These are phyloP conservation scores for Micrastur ruficollis DNA, from an alignment of 2,797 vertebrate species.

Conservation along the genomic window DNA sequence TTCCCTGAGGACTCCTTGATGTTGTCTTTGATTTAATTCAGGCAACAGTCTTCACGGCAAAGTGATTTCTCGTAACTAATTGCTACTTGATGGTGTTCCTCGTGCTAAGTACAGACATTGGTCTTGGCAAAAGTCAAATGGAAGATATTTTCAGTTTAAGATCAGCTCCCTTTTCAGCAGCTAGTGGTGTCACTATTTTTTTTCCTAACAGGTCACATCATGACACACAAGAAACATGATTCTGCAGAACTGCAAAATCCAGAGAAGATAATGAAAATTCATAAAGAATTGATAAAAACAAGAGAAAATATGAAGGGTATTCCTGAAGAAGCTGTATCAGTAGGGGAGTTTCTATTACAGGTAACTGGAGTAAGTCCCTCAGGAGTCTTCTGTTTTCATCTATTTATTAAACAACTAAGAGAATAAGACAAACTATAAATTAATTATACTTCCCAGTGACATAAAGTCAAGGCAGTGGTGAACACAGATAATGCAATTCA, in stretches of 20 bases:
- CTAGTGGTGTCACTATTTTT: background rate
- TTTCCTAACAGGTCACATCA: background rate
- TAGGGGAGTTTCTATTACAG: conserved; percentile 63
- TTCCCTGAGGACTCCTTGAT: background rate
- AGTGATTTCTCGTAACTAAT: background rate
- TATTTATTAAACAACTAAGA: conserved; percentile 70
- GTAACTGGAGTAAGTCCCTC: conserved; percentile 52
- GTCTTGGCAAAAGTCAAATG: background rate
- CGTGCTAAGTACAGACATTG: background rate
- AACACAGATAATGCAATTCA: conserved; percentile 48
- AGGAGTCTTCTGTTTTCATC: conserved; percentile 66
- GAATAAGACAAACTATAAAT: conserved; percentile 67
- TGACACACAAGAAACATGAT: background rate
- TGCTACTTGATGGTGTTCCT: background rate
- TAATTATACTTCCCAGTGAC: conserved; percentile 57
- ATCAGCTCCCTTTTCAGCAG: background rate
- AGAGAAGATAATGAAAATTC: conserved; percentile 45
- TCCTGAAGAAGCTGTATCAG: conserved; percentile 39
- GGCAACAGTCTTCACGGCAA: background rate
- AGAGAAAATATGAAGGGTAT: conserved; percentile 13
- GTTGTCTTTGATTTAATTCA: conserved; percentile 18
- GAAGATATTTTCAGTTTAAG: background rate
- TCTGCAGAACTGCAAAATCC: background rate
- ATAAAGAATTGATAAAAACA: conserved; percentile 53
- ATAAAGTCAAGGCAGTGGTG: conserved; percentile 48